Evolutionary conservation across 2,113 vertebrate genomes (phyloP).

Genomic region (Limanda limanda): DNA sequence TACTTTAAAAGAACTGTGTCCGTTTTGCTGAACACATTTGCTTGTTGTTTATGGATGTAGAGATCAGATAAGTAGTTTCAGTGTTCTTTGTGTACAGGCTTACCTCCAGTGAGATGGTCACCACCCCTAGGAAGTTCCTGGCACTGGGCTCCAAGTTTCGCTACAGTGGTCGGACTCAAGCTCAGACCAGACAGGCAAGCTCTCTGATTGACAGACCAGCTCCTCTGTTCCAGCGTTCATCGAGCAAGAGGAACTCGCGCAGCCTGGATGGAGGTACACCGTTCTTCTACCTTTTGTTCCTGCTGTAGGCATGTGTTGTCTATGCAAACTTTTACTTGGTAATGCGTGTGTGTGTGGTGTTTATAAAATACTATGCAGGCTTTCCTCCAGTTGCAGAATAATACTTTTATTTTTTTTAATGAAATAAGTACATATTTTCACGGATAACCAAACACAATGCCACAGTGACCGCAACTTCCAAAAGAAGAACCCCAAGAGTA

Average conservation of each 20-base stretch:
- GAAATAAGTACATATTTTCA: no score
- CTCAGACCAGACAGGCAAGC: conserved; percentile 95
- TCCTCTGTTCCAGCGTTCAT: conserved; percentile 92
- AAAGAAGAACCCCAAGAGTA: no score
- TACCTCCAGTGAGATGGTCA: conserved; percentile 92
- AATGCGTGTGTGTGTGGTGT: background rate
- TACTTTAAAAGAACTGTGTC: no score
- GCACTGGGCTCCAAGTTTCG: conserved; percentile 97
- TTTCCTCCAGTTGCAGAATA: no score
- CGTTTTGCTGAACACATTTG: no score
- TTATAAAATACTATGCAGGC: background rate
- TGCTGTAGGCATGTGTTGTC: background rate
- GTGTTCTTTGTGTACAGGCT: conserved; percentile 81
- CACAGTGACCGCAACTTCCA: no score
- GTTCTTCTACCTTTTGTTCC: background rate
- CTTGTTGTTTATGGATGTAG: background rate
- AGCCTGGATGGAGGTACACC: conserved; percentile 93
- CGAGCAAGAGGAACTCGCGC: conserved; percentile 93
- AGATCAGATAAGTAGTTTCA: background rate
- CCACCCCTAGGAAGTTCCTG: conserved; percentile 93
- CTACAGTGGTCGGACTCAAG: conserved; percentile 96
- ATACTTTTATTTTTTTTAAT: no score
- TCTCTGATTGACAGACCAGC: conserved; percentile 95
- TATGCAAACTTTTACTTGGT: no score
- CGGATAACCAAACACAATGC: no score